phyloP scores from a whole-genome alignment of 2,113 vertebrate species.

The Sinocyclocheilus anophthalmus region DNA sequence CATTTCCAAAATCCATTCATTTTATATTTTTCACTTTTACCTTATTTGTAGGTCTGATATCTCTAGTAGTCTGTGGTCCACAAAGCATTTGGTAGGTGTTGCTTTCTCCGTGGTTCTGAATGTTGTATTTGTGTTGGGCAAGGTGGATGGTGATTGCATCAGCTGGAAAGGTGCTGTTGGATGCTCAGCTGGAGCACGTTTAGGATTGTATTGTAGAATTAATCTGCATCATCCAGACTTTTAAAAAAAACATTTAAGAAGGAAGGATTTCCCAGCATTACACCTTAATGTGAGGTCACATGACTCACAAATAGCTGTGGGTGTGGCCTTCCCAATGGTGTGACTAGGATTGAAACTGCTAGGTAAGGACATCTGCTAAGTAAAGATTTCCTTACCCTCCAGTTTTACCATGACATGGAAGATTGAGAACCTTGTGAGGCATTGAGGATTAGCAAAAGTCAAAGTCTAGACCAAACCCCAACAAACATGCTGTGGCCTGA shows the following conservation, averaged over 20 bases:
- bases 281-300: not conserved
- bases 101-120: not conserved
- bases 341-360: not conserved
- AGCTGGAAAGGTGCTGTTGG: not conserved
- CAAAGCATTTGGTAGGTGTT: not conserved
- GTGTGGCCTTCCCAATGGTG: not conserved
- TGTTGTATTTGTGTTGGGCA: not conserved
- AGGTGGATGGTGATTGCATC: not conserved
- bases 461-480: not conserved
- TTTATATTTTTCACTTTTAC: no score
- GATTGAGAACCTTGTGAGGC: not conserved
- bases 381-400: not conserved
- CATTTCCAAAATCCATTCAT: not conserved
- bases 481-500: constrained; percentile 1
- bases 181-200: no score
- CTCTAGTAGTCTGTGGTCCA: not conserved
- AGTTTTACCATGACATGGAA: not conserved
- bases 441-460: not conserved
- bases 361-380: not conserved
- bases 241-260: not conserved
- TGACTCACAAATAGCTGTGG: not conserved
- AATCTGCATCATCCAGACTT: not conserved
- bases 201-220: not conserved
- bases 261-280: not conserved
- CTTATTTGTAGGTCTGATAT: not conserved